Conservation (phyloP, 2,797 vertebrate species). For the Silurus aristotelis region DNA sequence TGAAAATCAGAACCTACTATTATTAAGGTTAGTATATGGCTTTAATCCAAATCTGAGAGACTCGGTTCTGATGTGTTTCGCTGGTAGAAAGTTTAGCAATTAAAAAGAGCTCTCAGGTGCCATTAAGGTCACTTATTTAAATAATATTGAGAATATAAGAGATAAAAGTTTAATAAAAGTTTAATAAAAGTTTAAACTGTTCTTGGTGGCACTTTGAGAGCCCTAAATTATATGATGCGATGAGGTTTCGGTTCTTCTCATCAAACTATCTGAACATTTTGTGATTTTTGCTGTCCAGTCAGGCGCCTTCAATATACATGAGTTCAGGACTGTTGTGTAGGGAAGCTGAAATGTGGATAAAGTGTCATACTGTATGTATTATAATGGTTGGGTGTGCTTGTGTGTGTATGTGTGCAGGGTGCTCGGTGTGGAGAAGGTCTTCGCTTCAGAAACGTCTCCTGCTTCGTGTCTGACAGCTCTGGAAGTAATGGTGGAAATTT, state of each 20-base stretch:
- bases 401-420: constrained; percentile 70
- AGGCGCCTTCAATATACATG: background rate
- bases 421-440: constrained; percentile 90
- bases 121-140: background rate
- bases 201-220: background rate
- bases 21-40: background rate
- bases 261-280: background rate
- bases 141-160: background rate
- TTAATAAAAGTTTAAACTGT: no score
- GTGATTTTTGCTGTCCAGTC: background rate
- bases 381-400: background rate
- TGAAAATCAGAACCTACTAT: background rate
- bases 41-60: background rate
- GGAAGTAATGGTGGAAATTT: constrained; percentile 74
- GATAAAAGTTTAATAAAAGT: no score
- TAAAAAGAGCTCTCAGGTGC: background rate
- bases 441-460: constrained; percentile 87
- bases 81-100: background rate
- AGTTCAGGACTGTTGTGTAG: background rate
- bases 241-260: background rate
- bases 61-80: background rate
- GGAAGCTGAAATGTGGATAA: background rate
- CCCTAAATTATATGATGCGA: background rate
- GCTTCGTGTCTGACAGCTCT: constrained; percentile 89
- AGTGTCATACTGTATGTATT: background rate